These are phyloP conservation scores for Mythimna loreyi DNA, from an alignment of 2,888 invertebrate species.

Conservation along the genomic window DNA sequence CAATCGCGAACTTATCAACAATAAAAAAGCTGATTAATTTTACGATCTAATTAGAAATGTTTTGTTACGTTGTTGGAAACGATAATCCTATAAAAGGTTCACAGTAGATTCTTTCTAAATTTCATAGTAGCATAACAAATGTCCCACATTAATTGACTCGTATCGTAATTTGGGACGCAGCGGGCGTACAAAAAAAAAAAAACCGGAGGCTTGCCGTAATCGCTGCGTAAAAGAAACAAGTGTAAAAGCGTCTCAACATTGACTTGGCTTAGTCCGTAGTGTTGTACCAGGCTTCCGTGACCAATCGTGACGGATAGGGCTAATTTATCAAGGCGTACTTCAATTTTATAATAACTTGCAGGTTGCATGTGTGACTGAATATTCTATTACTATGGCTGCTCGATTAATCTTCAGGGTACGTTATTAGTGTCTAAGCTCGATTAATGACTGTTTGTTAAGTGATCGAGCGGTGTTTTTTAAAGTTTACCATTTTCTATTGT, in stretches of 20 bases:
- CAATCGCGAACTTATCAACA: too few relatives aligned
- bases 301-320: conserved; percentile 89
- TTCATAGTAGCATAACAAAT: conserved; percentile 53
- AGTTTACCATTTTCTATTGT: conserved; percentile 49
- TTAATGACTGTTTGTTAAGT: conserved; percentile 88
- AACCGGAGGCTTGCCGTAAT: conserved; percentile 28
- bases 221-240: conserved; percentile 64
- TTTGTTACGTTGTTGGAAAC: background rate
- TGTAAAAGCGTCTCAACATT: conserved; percentile 65
- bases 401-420: conserved; percentile 85
- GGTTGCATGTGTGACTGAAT: conserved; percentile 89
- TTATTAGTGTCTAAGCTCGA: conserved; percentile 87
- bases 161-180: conserved; percentile 62
- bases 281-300: conserved; percentile 82
- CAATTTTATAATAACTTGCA: conserved; percentile 88
- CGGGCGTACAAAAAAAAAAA: conserved; percentile 58
- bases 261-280: conserved; percentile 51
- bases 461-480: conserved; percentile 75
- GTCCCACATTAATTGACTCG: conserved; percentile 56
- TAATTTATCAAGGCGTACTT: conserved; percentile 88
- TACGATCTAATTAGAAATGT: background rate
- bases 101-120: conserved; percentile 28
- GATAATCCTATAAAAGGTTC: conserved; percentile 17
- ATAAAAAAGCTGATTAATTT: background rate
- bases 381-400: conserved; percentile 85